Conservation (phyloP, 2,888 invertebrate species). For the Eretmocerus hayati region DNA sequence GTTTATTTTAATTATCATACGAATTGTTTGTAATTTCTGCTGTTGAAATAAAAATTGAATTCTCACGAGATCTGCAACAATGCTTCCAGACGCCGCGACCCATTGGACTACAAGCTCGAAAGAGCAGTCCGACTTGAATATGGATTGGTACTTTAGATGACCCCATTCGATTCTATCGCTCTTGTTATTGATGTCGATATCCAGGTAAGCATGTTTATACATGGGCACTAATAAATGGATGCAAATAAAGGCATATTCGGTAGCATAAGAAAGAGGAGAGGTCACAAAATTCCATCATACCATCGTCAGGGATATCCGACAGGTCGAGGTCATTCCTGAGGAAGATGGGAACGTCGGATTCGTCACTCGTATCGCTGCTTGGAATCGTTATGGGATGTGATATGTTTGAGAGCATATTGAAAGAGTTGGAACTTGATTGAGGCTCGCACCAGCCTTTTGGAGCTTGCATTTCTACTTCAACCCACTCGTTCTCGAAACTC, state of each 20-base stretch:
- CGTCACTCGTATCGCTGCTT: slow-evolving; percentile 36
- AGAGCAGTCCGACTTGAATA: slow-evolving; percentile 82
- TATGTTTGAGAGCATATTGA: slow-evolving; percentile 17
- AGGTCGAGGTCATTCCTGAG: slow-evolving; percentile 39
- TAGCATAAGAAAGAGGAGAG: background rate
- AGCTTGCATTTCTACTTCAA: slow-evolving; percentile 74
- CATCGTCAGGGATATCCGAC: slow-evolving; percentile 30
- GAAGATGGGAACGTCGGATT: slow-evolving; percentile 40
- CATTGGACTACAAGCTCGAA: slow-evolving; percentile 95
- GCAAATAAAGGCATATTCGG: slow-evolving; percentile 3
- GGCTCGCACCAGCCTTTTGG: slow-evolving; percentile 51
- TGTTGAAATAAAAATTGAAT: background rate
- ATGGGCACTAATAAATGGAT: slow-evolving; percentile 47
- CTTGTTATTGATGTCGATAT: slow-evolving; percentile 75
- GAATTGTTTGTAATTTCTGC: no score
- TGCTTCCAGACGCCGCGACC: slow-evolving; percentile 93
- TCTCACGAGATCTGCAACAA: slow-evolving; percentile 81
- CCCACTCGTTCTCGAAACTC: slow-evolving; percentile 86
- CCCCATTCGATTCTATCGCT: slow-evolving; percentile 95
- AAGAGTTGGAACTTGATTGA: slow-evolving; percentile 26
- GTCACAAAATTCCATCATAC: background rate
- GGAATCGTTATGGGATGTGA: slow-evolving; percentile 42
- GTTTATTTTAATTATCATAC: no score
- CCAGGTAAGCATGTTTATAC: slow-evolving; percentile 79
- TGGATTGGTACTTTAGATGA: slow-evolving; percentile 82